These are phyloP conservation scores for Platynereis dumerilii DNA, from an alignment of 2,888 invertebrate species.

Conservation along the genomic window DNA sequence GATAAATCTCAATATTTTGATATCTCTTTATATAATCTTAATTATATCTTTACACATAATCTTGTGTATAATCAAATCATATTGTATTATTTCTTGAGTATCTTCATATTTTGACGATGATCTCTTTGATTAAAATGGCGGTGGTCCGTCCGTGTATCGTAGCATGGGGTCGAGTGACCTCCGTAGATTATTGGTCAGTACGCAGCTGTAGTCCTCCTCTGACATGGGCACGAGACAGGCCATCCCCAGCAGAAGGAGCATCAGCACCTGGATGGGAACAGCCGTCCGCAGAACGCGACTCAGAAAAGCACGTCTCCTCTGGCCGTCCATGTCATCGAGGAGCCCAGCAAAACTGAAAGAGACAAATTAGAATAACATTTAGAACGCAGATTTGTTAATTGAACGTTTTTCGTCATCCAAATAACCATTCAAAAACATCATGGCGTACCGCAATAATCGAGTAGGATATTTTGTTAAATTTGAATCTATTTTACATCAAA, in stretches of 20 bases:
- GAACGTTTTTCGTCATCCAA: no score
- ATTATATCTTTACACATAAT: no score
- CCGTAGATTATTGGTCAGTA: constrained; percentile 82
- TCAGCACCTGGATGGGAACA: constrained; percentile 91
- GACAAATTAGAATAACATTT: not conserved
- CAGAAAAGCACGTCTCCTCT: constrained; percentile 13
- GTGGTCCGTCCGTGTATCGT: constrained; percentile 90
- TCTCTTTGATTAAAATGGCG: constrained; percentile 68
- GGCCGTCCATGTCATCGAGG: constrained; percentile 7
- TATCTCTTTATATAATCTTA: no score
- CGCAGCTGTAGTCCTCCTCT: constrained; percentile 81
- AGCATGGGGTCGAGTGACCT: constrained; percentile 87
- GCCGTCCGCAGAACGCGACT: constrained; percentile 86
- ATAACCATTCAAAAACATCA: no score
- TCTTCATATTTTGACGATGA: no score
- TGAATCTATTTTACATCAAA: no score
- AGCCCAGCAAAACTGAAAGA: constrained; percentile 15
- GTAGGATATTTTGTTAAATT: no score
- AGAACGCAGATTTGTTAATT: no score
- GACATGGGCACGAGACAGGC: constrained; percentile 90
- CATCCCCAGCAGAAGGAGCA: constrained; percentile 89
- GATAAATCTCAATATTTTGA: no score
- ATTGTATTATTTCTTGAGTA: no score
- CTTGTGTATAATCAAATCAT: no score
- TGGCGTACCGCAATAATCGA: no score